Conservation (phyloP, 1,140 invertebrate species). For the Chironomus tepperi region DNA sequence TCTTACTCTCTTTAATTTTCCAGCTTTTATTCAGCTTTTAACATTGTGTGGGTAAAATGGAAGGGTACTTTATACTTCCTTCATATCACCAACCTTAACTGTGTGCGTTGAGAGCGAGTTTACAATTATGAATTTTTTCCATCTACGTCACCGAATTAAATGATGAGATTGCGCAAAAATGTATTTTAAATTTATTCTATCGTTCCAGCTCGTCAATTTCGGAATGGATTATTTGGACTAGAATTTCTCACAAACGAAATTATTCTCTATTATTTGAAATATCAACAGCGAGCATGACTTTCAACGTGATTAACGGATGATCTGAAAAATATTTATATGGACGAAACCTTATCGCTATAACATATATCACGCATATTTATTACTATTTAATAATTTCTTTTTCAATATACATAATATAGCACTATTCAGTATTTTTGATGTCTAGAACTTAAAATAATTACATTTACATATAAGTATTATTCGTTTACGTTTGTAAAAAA, state of each 20-base stretch:
- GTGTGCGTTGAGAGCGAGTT: background rate
- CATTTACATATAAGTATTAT: background rate
- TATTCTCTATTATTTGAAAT: no score
- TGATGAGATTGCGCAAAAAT: slow-evolving; percentile 1
- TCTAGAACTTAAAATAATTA: background rate
- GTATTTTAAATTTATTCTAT: background rate
- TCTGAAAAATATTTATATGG: no score
- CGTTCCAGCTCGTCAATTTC: background rate
- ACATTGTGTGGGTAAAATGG: background rate
- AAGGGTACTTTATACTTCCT: background rate
- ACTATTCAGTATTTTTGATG: no score
- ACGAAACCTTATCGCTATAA: no score
- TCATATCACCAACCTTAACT: background rate
- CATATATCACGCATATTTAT: no score
- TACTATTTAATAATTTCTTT: no score
- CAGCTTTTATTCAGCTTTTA: background rate
- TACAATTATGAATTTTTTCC: background rate
- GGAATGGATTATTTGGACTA: background rate
- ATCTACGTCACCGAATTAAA: slow-evolving; percentile 4
- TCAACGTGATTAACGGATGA: no score
- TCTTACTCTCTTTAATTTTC: background rate
- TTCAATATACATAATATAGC: no score
- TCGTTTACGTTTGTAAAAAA: background rate
- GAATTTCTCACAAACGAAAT: background rate
- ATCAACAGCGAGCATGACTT: no score